These are phyloP conservation scores for Auanema freiburgensis DNA, from an alignment of 2,888 invertebrate species.

Conservation along the genomic window DNA sequence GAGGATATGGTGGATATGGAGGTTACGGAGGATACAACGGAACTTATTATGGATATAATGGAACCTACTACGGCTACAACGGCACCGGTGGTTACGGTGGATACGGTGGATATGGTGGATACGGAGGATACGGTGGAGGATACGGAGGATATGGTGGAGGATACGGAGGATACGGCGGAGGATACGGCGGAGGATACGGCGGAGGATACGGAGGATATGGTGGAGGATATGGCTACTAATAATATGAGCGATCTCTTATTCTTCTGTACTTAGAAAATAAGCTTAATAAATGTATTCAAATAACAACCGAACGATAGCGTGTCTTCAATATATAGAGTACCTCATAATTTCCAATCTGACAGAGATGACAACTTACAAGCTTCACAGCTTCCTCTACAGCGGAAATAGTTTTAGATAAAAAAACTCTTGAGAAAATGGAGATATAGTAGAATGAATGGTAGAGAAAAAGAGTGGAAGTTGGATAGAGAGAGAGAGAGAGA, in stretches of 20 bases:
- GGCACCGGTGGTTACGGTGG: slow-evolving; percentile 3
- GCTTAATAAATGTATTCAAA: too few relatives aligned
- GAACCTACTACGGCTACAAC: neutral
- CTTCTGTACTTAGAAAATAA: too few relatives aligned
- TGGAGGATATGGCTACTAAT: neutral
- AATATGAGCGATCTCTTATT: too few relatives aligned
- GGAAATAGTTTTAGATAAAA: too few relatives aligned
- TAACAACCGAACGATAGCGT: too few relatives aligned
- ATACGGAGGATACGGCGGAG: neutral
- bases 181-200: slow-evolving; percentile 4
- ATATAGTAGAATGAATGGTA: too few relatives aligned
- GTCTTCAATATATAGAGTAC: too few relatives aligned
- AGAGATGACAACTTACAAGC: too few relatives aligned
- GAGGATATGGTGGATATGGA: slow-evolving; percentile 1
- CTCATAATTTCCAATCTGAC: too few relatives aligned
- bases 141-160: slow-evolving; percentile 6
- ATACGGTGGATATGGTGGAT: neutral
- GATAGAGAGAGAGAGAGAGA: neutral
- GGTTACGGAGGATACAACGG: slow-evolving; percentile 2
- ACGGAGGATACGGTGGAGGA: neutral
- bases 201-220: slow-evolving; percentile 1
- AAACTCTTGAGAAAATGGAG: too few relatives aligned
- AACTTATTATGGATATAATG: neutral
- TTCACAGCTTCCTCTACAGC: too few relatives aligned
- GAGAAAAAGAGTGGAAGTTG: too few relatives aligned